Percentiles rank a stretch among this genome's conserved stretches.
phyloP scores from a whole-genome alignment of 2,888 invertebrate genomes.

The Phyllotreta cruciferae region DNA sequence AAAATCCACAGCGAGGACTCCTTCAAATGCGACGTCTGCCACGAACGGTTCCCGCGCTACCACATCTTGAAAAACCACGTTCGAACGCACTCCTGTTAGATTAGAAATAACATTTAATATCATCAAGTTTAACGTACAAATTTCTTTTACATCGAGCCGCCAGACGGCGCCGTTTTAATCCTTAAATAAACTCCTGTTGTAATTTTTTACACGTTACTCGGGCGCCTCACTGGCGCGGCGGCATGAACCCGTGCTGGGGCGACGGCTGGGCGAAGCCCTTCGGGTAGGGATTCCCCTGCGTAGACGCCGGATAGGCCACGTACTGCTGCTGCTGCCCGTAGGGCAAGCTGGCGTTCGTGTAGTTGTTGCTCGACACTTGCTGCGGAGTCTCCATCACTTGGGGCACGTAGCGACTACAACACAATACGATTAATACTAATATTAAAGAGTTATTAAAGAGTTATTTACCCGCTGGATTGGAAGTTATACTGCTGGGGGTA shows the following conservation, averaged over 20 bases:
- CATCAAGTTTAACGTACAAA: constrained; percentile 38
- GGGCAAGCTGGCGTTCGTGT: constrained; percentile 50
- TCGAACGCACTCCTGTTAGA: constrained; percentile 7
- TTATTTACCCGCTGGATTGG: constrained; percentile 50
- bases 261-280: constrained; percentile 55
- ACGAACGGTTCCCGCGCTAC: constrained; percentile 4
- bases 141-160: constrained; percentile 33
- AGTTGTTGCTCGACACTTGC: constrained; percentile 52
- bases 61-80: constrained; percentile 14
- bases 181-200: constrained; percentile 30
- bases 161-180: constrained; percentile 32
- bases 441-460: constrained; percentile 28
- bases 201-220: constrained; percentile 8
- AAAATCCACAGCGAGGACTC: constrained; percentile 7
- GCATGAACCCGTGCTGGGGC: constrained; percentile 54
- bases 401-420: constrained; percentile 45
- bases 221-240: constrained; percentile 54
- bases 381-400: constrained; percentile 53
- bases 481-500: constrained; percentile 54
- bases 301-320: constrained; percentile 46
- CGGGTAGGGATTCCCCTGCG: constrained; percentile 56
- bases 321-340: constrained; percentile 52
- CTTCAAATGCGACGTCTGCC: constrained; percentile 14
- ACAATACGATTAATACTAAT: not conserved
- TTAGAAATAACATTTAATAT: constrained; percentile 41